phyloP scores from a whole-genome alignment of 2,797 vertebrate genomes.

The Yasuhikotakia modesta region DNA sequence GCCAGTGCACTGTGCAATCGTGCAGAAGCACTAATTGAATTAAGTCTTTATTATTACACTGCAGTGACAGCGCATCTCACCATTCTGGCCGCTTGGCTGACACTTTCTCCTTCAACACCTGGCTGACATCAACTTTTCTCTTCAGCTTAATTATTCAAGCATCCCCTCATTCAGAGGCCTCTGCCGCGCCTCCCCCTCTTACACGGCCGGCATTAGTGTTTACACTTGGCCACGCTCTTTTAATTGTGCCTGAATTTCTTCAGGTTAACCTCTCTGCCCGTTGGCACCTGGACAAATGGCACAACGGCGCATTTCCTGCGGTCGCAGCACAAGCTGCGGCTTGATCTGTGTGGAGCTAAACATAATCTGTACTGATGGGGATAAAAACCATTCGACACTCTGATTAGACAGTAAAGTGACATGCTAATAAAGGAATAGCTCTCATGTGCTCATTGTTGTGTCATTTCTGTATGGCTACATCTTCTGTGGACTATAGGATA shows the following conservation, averaged over 20 bases:
- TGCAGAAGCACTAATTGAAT: conserved; percentile 84
- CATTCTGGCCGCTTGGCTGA: conserved; percentile 76
- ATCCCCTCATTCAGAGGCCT: conserved; percentile 73
- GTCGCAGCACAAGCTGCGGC: conserved; percentile 26
- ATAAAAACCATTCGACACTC: not conserved
- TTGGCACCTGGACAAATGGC: conserved; percentile 42
- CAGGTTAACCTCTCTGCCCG: conserved; percentile 50
- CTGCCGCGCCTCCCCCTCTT: conserved; percentile 62
- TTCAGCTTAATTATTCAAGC: conserved; percentile 79
- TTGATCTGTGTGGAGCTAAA: conserved; percentile 37
- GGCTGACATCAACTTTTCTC: conserved; percentile 82
- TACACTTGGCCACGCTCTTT: conserved; percentile 38
- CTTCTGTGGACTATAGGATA: no score
- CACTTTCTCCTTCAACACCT: conserved; percentile 86
- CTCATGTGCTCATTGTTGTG: not conserved
- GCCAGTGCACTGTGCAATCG: conserved; percentile 66
- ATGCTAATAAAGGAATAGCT: not conserved
- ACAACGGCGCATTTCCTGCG: conserved; percentile 21
- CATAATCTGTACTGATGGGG: conserved; percentile 35
- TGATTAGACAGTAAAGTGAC: conserved; percentile 21
- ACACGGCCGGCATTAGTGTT: conserved; percentile 59
- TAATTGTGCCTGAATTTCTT: conserved; percentile 54
- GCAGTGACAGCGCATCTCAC: conserved; percentile 80
- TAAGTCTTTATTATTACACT: conserved; percentile 84
- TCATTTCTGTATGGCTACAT: not conserved